A percentile compares a stretch with the other conserved stretches of the same genome.
Evolutionary conservation across 1,140 invertebrate genomes (phyloP).

Genomic region (Brachionus paranguensis): DNA sequence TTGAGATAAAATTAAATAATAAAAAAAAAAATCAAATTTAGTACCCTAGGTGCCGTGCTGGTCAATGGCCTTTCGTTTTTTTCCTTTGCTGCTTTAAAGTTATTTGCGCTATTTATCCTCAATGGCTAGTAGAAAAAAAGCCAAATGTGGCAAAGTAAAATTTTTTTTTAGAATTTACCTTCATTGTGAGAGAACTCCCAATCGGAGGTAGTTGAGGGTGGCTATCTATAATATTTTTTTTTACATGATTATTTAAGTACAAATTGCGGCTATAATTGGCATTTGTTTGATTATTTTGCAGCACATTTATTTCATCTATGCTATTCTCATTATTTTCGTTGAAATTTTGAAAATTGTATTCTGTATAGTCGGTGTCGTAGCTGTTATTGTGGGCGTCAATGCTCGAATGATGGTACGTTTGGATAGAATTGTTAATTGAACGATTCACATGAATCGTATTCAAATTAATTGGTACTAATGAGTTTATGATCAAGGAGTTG

Average conservation of each 20-base stretch:
- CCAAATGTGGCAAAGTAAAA: not conserved
- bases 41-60: constrained; percentile 10
- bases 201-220: constrained; percentile 24
- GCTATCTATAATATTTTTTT: not conserved
- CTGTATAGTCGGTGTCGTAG: constrained; percentile 8
- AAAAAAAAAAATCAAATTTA: not conserved
- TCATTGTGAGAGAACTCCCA: not conserved
- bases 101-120: constrained; percentile 29
- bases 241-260: not conserved
- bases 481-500: not conserved
- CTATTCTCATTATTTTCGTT: constrained; percentile 15
- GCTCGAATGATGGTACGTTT: not conserved
- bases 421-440: not conserved
- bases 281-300: not conserved
- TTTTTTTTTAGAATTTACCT: not conserved
- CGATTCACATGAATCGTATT: not conserved
- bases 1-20: not conserved
- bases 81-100: not conserved
- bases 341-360: not conserved
- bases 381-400: not conserved
- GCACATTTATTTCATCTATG: constrained; percentile 19
- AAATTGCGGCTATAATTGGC: not conserved
- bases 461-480: not conserved
- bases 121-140: not conserved
- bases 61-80: constrained; percentile 25